Evolutionary conservation across 2,797 vertebrate species (phyloP).

Genomic region (Sebastes diploproa): DNA sequence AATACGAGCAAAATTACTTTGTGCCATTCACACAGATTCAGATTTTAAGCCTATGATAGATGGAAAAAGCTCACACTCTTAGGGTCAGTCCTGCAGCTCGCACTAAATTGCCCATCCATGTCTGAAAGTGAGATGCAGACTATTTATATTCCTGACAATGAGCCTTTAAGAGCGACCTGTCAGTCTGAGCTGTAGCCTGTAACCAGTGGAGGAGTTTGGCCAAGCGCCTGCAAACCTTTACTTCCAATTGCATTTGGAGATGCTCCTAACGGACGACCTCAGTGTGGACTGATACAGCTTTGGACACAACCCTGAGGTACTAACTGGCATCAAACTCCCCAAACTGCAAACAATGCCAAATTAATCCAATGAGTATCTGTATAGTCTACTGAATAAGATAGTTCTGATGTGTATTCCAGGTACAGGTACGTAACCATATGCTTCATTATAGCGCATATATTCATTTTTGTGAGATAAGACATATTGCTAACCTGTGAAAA

Average conservation of each 20-base stretch:
- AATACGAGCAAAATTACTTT: conserved; percentile 31
- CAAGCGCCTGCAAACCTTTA: conserved; percentile 56
- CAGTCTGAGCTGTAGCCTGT: conserved; percentile 53
- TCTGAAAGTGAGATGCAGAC: conserved; percentile 66
- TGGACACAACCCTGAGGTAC: conserved; percentile 1
- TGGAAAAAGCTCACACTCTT: neutral
- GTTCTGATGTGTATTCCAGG: neutral
- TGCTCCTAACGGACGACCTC: conserved; percentile 44
- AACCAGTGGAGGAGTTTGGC: conserved; percentile 46
- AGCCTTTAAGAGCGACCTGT: conserved; percentile 70
- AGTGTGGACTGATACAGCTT: conserved; percentile 14
- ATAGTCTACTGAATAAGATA: neutral
- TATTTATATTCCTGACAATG: conserved; percentile 76
- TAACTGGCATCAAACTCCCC: conserved; percentile 6
- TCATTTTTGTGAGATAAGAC: neutral
- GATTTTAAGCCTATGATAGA: conserved; percentile 42
- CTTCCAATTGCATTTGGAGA: conserved; percentile 61
- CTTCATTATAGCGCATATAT: neutral
- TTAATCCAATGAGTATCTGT: neutral
- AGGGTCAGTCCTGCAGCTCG: conserved; percentile 27
- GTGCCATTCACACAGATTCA: conserved; percentile 26
- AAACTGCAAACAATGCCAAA: neutral
- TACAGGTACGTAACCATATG: neutral
- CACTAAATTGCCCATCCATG: conserved; percentile 60
- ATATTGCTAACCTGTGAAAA: conserved; percentile 16